A percentile compares a stretch with the other conserved stretches of the same genome.
Conservation (phyloP, 2,797 vertebrate genomes). For the Sebastes itinus region DNA sequence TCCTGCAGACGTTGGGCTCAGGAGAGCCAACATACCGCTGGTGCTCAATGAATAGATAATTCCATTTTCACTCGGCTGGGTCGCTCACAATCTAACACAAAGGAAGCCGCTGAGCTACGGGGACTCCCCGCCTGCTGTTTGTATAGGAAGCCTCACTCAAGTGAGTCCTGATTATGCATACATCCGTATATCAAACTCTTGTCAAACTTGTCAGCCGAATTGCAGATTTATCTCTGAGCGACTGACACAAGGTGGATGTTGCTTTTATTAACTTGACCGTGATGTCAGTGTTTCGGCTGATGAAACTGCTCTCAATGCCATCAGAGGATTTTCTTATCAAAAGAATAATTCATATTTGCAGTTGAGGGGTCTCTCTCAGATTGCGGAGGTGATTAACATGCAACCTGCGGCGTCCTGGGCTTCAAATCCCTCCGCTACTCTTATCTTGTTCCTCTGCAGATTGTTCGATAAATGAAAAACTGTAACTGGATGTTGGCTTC, state of each 20-base stretch:
- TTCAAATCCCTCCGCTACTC: background rate
- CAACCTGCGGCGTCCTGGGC: background rate
- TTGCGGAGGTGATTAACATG: slow-evolving; percentile 24
- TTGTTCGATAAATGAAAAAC: background rate
- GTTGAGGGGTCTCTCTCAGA: background rate
- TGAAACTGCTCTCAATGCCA: background rate
- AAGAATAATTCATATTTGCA: slow-evolving; percentile 44
- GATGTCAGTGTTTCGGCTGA: background rate
- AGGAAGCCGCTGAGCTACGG: background rate
- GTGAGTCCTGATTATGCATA: background rate
- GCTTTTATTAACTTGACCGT: background rate
- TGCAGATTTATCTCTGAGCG: background rate
- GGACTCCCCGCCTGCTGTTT: background rate
- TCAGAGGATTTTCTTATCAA: slow-evolving; percentile 27
- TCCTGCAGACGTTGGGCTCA: slow-evolving; percentile 19
- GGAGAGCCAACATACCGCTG: slow-evolving; percentile 3
- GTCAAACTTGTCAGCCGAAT: background rate
- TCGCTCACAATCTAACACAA: background rate
- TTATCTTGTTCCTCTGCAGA: background rate
- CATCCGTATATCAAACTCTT: background rate
- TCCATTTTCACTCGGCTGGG: slow-evolving; percentile 34
- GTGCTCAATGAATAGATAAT: slow-evolving; percentile 48
- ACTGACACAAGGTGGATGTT: background rate
- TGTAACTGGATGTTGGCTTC: background rate
- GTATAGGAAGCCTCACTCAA: background rate